Evolutionary conservation across 2,888 invertebrate species (phyloP), one percentile per base, ranked within the genome.

Genomic region (Andricus quercusramuli): DNA sequence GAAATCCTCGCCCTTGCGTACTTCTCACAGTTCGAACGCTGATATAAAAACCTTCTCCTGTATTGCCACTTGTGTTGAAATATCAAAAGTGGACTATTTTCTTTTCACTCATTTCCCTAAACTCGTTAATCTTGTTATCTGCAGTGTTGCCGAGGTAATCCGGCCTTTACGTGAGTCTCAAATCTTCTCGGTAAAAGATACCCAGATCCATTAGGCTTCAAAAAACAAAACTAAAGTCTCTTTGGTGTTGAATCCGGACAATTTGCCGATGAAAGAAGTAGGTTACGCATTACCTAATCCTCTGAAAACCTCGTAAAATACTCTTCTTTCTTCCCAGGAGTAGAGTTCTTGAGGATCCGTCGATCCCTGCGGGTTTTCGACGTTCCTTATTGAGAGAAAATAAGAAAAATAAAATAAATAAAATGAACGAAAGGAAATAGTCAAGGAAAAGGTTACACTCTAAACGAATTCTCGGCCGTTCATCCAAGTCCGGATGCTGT

Each of bases 1-100:
- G 81, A 86, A 83, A 83, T 84, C 85, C 83, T 80, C 85, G 83
- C 76, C 79, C 79, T 76, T 82, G 78, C 81, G 81, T 44, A 64
- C 59, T 64, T 78, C 65, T 65, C 62, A 41, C 78, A 66, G 41
- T 67, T 66, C 41, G 64, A 77, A 77, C 37, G 22, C 77, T 47
- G 22, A 44, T 64, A 77, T 17, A 51, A 56, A 68, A 74, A 74
- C 74, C 32, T 74, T 25, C n/a, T 20, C 22, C 4, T 70, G 70
- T 29, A 47, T 70, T 74, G n/a, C n/a, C 20, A 25, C 51, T 74
- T 74, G 47, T 51, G 51, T 17, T 9, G 56, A 70, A 70, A 70
- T 70, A 51, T 51, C 70, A 51, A 9, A 20, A 70, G 25, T 51
- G 37, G 9, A 37, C 37, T n/a, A 17, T 66, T 66, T 67, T 67